phyloP scores from a whole-genome alignment of 1,140 invertebrate species.

The Sarcophaga peregrina region DNA sequence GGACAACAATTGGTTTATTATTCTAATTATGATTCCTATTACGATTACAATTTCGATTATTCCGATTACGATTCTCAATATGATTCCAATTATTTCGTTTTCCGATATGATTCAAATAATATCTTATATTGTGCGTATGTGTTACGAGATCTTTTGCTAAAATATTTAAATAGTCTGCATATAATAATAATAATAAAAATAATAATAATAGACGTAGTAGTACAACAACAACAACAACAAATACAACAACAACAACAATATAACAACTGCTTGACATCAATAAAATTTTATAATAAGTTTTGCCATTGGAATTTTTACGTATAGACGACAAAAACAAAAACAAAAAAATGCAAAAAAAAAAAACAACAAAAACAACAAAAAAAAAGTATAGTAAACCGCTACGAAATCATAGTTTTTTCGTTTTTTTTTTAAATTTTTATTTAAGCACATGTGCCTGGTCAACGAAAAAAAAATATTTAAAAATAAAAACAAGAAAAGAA shows the following conservation, averaged over 20 bases:
- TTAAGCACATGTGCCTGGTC: conserved; percentile 45
- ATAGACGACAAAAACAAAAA: background rate
- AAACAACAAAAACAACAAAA: no score
- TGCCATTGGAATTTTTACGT: conserved; percentile 21
- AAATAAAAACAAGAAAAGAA: conserved; percentile 11
- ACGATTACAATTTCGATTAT: no score
- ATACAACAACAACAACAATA: background rate
- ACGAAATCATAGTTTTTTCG: no score
- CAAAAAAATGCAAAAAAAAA: background rate
- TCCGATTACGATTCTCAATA: no score
- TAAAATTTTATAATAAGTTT: conserved; percentile 8
- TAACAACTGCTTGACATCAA: conserved; percentile 5
- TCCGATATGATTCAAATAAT: no score
- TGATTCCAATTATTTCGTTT: no score
- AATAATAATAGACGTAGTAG: background rate
- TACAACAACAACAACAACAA: conserved; percentile 7
- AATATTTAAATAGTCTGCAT: background rate
- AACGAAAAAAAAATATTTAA: conserved; percentile 45
- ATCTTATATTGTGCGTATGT: background rate
- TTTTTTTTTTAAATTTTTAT: background rate
- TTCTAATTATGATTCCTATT: no score
- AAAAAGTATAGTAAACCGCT: no score
- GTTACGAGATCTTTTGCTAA: conserved; percentile 24
- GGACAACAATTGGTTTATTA: background rate
- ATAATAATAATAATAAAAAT: background rate